Evolutionary conservation across 2,888 invertebrate species (phyloP), one percentile per base, ranked within the genome.

Genomic region (Nyleta sp.): DNA sequence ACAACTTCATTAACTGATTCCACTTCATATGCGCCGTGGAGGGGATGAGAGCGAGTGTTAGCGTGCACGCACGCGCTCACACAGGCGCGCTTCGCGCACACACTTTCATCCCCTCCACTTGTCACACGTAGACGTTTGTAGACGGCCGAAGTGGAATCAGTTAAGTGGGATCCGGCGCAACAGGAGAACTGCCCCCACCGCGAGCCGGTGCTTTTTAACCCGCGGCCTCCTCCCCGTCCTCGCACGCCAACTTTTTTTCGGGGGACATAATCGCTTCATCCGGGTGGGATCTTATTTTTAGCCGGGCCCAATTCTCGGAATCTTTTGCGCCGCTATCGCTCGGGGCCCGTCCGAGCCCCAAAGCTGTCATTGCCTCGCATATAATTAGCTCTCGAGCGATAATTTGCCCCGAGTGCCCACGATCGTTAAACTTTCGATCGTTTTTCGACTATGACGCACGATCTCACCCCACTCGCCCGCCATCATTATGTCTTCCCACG

Each of bases 1-100:
- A 90, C 90, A 89, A 89, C 90, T 90, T 90, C 87, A 90, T 90
- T 28, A n/a, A n/a, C n/a, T n/a, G n/a, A n/a, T n/a, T n/a, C n/a
- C n/a, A n/a, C n/a, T n/a, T n/a, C n/a, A n/a, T n/a, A n/a, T n/a
- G n/a, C n/a, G n/a, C n/a, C n/a, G n/a, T n/a, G n/a, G n/a, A n/a
- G n/a, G n/a, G n/a, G n/a, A n/a, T n/a, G n/a, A n/a, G n/a, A n/a
- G n/a, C n/a, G n/a, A n/a, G n/a, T n/a, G n/a, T n/a, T n/a, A n/a
- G n/a, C n/a, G n/a, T n/a, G n/a, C n/a, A n/a, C n/a, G n/a, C n/a
- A n/a, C n/a, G n/a, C n/a, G n/a, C n/a, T n/a, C n/a, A n/a, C n/a
- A n/a, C n/a, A n/a, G n/a, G n/a, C n/a, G n/a, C n/a, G n/a, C n/a
- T n/a, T n/a, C n/a, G n/a, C n/a, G n/a, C n/a, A n/a, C n/a, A n/a